phyloP scores from a whole-genome alignment of 2,888 invertebrate species.

The Pterostichus niger region DNA sequence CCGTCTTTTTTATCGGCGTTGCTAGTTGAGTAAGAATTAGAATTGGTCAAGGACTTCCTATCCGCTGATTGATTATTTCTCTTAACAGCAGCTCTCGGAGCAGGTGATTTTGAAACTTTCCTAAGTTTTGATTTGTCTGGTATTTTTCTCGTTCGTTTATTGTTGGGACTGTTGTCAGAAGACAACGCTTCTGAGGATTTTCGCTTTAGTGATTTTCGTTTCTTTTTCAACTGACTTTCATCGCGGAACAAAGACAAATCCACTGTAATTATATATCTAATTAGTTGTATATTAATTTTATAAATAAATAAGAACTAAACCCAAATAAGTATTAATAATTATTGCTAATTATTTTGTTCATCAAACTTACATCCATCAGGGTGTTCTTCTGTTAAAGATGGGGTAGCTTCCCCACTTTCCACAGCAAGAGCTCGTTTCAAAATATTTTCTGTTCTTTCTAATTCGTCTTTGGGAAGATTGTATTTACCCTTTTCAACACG shows the following conservation, averaged over 20 bases:
- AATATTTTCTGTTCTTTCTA: conserved; percentile 89
- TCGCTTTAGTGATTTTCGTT: conserved; percentile 76
- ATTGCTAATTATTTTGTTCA: too few species aligned
- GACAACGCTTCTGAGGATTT: conserved; percentile 70
- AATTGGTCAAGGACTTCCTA: conserved; percentile 58
- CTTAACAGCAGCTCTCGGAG: conserved; percentile 65
- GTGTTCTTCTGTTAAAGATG: conserved; percentile 87
- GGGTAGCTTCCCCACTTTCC: conserved; percentile 85
- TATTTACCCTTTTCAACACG: conserved; percentile 86
- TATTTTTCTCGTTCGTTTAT: conserved; percentile 69
- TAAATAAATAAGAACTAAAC: too few species aligned
- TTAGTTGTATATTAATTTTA: background rate
- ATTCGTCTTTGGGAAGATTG: conserved; percentile 86
- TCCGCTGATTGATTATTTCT: conserved; percentile 59
- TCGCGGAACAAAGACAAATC: conserved; percentile 91
- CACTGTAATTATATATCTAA: conserved; percentile 78
- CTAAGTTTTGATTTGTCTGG: conserved; percentile 72
- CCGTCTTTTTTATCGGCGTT: conserved; percentile 31
- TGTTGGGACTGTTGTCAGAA: conserved; percentile 49
- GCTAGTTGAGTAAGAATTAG: conserved; percentile 40
- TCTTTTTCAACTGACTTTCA: conserved; percentile 85
- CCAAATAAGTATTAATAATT: too few species aligned
- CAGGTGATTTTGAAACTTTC: conserved; percentile 70
- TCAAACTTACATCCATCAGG: conserved; percentile 88
- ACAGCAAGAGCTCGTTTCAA: conserved; percentile 90